These are phyloP conservation scores for Ptilorrhoa leucosticta DNA, from an alignment of 2,113 vertebrate species.

Conservation along the genomic window DNA sequence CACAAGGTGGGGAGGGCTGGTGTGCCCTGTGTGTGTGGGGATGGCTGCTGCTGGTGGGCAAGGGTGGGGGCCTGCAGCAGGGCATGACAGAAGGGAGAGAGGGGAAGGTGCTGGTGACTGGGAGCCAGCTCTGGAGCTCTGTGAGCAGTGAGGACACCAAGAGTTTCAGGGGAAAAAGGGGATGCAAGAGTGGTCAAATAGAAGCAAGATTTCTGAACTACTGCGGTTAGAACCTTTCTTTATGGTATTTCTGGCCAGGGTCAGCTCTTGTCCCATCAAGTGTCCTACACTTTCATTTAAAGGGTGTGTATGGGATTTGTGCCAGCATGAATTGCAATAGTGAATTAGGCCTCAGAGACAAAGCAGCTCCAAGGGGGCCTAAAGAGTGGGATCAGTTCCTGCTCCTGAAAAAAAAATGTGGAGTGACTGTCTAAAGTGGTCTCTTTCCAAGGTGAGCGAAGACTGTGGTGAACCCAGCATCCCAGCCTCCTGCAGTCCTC, in stretches of 20 bases:
- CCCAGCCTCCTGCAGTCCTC: background rate
- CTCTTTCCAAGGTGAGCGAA: background rate
- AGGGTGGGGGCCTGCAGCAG: background rate
- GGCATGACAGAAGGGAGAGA: background rate
- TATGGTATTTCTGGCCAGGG: background rate
- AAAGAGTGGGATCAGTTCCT: background rate
- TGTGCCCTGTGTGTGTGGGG: conserved; percentile 33
- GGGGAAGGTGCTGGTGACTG: background rate
- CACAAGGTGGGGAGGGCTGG: conserved; percentile 38
- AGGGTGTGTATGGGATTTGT: background rate
- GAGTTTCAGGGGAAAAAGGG: background rate
- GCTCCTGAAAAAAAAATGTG: background rate
- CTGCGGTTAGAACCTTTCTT: background rate
- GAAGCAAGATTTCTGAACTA: background rate
- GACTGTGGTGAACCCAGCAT: background rate
- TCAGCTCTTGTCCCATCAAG: background rate
- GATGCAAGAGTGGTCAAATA: background rate
- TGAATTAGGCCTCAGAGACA: background rate
- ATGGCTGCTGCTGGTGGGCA: background rate
- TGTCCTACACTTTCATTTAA: background rate
- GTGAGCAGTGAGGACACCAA: background rate
- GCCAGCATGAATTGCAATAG: background rate
- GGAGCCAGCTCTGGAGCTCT: background rate
- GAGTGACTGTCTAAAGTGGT: background rate
- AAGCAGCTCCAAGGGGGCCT: background rate